A percentile compares a stretch with the other conserved stretches of the same genome.
Conservation (phyloP, 2,888 invertebrate species). For the Lacanobia oleracea region DNA sequence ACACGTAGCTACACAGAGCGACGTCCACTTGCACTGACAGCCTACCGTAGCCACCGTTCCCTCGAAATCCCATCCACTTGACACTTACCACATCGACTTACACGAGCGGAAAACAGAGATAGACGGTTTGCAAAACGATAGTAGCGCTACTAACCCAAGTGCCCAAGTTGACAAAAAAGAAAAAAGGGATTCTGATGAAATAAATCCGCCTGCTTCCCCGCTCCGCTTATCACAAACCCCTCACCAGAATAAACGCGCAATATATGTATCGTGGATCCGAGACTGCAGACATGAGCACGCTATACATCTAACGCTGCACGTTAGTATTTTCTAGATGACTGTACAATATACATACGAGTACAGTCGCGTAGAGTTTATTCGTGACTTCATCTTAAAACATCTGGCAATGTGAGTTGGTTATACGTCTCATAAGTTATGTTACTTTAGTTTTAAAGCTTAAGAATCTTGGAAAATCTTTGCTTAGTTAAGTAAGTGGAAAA, state of each 20-base stretch:
- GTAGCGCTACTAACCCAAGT: too few species aligned
- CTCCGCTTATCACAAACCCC: constrained; percentile 37
- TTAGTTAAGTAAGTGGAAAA: constrained; percentile 11
- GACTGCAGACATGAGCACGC: constrained; percentile 57
- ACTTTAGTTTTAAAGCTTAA: constrained; percentile 26
- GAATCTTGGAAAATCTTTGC: constrained; percentile 28
- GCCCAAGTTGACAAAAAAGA: too few species aligned
- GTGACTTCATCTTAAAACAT: constrained; percentile 53
- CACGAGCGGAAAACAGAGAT: too few species aligned
- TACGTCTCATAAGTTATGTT: constrained; percentile 32
- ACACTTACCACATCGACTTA: too few species aligned
- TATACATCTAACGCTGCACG: constrained; percentile 50
- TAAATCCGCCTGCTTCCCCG: constrained; percentile 14
- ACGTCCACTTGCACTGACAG: too few species aligned
- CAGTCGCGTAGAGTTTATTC: constrained; percentile 46
- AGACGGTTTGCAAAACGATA: too few species aligned
- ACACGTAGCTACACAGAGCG: too few species aligned
- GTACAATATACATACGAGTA: constrained; percentile 58
- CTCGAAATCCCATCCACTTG: too few species aligned
- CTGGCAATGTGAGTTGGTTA: constrained; percentile 40
- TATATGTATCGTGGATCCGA: constrained; percentile 48
- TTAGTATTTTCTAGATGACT: constrained; percentile 61
- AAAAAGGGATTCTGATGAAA: too few species aligned
- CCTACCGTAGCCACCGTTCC: too few species aligned
- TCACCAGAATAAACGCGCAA: constrained; percentile 29